These are phyloP conservation scores for Lagopus muta DNA, from an alignment of 2,113 vertebrate species.

Conservation along the genomic window DNA sequence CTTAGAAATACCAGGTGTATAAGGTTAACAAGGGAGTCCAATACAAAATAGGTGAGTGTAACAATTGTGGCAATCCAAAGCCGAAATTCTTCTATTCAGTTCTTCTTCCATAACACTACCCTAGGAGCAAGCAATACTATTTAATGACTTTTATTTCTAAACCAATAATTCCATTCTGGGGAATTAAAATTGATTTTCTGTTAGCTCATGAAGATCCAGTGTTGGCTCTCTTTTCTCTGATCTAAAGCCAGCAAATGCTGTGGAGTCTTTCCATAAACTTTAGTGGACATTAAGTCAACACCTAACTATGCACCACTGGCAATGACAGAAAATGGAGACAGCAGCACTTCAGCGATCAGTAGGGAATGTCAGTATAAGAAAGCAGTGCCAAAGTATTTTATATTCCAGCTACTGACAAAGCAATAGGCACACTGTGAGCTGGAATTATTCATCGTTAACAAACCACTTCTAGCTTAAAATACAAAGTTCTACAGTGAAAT, in stretches of 20 bases:
- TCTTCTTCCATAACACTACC: neutral
- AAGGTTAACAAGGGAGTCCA: slow-evolving; percentile 20
- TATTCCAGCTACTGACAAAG: neutral
- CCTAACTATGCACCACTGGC: neutral
- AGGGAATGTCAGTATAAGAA: neutral
- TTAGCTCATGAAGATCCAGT: slow-evolving; percentile 61
- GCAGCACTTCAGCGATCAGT: neutral
- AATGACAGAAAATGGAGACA: neutral
- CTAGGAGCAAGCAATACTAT: neutral
- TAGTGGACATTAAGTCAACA: neutral
- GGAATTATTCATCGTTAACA: neutral
- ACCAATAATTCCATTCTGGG: slow-evolving; percentile 56
- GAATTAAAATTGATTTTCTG: slow-evolving; percentile 80
- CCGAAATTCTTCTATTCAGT: neutral
- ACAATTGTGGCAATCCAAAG: neutral
- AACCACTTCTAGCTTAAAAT: slow-evolving; percentile 6
- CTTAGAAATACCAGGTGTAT: neutral
- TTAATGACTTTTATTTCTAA: slow-evolving; percentile 70
- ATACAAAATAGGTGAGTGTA: neutral
- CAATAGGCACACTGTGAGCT: neutral
- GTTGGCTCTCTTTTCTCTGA: slow-evolving; percentile 2
- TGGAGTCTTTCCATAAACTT: neutral
- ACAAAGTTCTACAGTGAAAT: slow-evolving; percentile 2
- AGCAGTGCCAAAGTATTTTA: neutral
- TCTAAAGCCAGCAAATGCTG: neutral